These are phyloP conservation scores for Pao palembangensis DNA, from an alignment of 2,113 vertebrate genomes.

Conservation along the genomic window DNA sequence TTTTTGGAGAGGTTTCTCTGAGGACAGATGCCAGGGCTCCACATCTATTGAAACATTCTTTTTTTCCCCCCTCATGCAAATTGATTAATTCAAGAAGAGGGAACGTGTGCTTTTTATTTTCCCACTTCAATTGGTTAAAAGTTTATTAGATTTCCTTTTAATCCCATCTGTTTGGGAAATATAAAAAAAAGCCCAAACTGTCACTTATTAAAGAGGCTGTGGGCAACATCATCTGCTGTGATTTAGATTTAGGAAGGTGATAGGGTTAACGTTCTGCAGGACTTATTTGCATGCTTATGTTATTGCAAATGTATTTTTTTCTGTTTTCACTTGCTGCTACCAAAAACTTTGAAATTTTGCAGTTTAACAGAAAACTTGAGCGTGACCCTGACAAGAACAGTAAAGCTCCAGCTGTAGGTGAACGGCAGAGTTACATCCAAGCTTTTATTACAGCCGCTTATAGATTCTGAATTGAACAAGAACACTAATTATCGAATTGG, in stretches of 20 bases:
- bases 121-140: too few relatives aligned
- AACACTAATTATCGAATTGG: conserved; percentile 5
- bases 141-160: too few relatives aligned
- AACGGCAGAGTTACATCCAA: too few relatives aligned
- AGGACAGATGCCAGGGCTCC: conserved; percentile 18
- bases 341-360: too few relatives aligned
- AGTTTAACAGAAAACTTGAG: too few relatives aligned
- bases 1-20: conserved; percentile 47
- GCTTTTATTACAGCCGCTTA: background rate
- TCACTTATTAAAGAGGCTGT: background rate
- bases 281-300: background rate
- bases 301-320: too few relatives aligned
- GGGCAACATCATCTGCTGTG: background rate
- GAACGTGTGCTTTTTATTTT: background rate
- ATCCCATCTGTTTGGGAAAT: background rate
- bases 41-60: conserved; percentile 38
- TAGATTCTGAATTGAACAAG: conserved; percentile 1
- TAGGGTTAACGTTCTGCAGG: background rate
- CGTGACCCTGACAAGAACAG: too few relatives aligned
- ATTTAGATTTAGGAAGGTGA: background rate
- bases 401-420: too few relatives aligned
- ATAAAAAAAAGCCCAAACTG: background rate
- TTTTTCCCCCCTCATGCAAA: conserved; percentile 12
- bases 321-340: too few relatives aligned
- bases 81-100: conserved; percentile 43